These are phyloP conservation scores for Mantis religiosa DNA, from an alignment of 2,888 invertebrate species.

Conservation along the genomic window DNA sequence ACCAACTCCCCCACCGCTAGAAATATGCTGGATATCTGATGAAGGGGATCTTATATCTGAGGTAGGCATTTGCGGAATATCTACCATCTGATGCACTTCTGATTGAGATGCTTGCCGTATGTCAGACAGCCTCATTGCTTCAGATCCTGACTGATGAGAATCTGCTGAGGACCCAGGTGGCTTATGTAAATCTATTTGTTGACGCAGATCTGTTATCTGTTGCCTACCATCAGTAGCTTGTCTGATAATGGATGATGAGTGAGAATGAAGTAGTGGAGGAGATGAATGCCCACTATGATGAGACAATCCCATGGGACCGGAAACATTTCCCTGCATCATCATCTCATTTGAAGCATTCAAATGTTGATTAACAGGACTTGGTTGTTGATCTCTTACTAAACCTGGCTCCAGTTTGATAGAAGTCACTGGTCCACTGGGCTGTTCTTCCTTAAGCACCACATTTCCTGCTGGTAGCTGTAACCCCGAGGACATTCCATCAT, in stretches of 20 bases:
- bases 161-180: background rate
- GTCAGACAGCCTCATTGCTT: background rate
- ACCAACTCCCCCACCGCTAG: background rate
- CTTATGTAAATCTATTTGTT: background rate
- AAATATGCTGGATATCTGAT: slow-evolving; percentile 7
- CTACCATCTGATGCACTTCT: background rate
- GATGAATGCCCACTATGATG: slow-evolving; percentile 1
- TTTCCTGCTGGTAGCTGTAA: background rate
- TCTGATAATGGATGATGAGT: background rate
- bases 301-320: background rate
- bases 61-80: background rate
- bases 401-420: slow-evolving; percentile 25
- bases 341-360: background rate
- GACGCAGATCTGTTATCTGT: slow-evolving; percentile 7
- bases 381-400: slow-evolving; percentile 36
- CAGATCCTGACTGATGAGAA: background rate
- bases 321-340: background rate
- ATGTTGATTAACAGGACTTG: background rate
- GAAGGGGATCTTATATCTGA: slow-evolving; percentile 2
- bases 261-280: slow-evolving; percentile 6
- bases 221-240: background rate
- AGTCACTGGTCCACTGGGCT: background rate
- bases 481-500: slow-evolving; percentile 16
- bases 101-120: background rate
- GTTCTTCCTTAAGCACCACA: slow-evolving; percentile 10